Evolutionary conservation across 2,888 invertebrate species (phyloP).

Genomic region (Euplexia lucipara): DNA sequence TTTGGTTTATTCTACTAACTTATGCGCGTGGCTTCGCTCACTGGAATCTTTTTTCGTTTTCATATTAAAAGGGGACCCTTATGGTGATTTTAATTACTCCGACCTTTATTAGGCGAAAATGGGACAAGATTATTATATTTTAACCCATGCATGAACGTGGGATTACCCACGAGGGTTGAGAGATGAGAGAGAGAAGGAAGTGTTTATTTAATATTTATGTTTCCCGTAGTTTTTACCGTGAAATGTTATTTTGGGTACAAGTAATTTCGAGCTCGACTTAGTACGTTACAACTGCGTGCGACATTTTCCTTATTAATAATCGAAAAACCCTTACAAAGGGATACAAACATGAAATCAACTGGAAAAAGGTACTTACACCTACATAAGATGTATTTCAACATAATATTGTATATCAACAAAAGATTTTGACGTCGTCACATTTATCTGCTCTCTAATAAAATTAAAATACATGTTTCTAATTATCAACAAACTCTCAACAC

Average conservation of each 20-base stretch:
- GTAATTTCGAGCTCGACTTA: constrained; percentile 17
- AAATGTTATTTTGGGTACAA: constrained; percentile 13
- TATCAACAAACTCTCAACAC: constrained; percentile 3
- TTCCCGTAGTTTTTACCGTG: constrained; percentile 38
- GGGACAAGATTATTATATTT: constrained; percentile 61
- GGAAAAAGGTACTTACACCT: constrained; percentile 10
- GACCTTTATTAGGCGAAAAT: constrained; percentile 57
- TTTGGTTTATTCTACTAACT: constrained; percentile 40
- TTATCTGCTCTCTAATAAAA: not conserved
- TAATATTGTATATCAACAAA: too few species aligned
- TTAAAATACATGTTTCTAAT: not conserved
- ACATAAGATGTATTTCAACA: constrained; percentile 1
- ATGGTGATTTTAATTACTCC: constrained; percentile 54
- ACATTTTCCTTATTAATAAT: constrained; percentile 45
- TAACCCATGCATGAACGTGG: constrained; percentile 50
- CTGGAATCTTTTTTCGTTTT: constrained; percentile 49
- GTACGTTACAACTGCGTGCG: constrained; percentile 25
- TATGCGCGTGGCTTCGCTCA: constrained; percentile 34
- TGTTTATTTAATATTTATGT: constrained; percentile 43
- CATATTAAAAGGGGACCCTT: constrained; percentile 29
- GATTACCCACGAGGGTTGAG: constrained; percentile 44
- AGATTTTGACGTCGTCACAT: too few species aligned
- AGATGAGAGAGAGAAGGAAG: constrained; percentile 21
- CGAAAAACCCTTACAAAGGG: constrained; percentile 16
- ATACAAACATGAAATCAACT: constrained; percentile 12